Conservation (phyloP, 2,113 vertebrate species). For the Hystrix cristata region DNA sequence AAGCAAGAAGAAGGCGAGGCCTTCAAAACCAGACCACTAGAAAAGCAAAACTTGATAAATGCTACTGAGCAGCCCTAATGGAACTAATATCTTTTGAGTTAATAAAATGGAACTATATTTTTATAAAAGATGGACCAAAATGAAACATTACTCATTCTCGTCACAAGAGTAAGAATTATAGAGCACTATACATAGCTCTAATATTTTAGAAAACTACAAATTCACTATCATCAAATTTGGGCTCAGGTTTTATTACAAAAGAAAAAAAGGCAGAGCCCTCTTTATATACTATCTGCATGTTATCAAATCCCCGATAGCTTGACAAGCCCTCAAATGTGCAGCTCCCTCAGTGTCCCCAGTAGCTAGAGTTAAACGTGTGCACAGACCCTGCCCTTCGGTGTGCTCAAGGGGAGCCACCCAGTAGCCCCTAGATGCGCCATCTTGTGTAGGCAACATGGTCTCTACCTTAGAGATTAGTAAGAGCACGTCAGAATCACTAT, state of each 20-base stretch:
- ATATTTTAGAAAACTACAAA: slow-evolving; percentile 45
- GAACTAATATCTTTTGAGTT: background rate
- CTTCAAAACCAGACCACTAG: background rate
- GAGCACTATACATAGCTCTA: background rate
- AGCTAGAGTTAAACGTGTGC: background rate
- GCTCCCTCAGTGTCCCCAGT: background rate
- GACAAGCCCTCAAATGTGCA: background rate
- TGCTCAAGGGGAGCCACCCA: background rate
- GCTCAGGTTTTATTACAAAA: background rate
- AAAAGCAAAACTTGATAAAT: background rate
- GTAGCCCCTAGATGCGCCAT: background rate
- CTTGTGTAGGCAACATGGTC: background rate
- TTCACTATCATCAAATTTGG: background rate
- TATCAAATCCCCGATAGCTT: background rate
- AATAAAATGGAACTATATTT: slow-evolving; percentile 20
- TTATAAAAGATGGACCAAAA: slow-evolving; percentile 31
- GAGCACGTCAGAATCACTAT: background rate
- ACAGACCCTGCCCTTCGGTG: background rate
- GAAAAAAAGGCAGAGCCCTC: background rate
- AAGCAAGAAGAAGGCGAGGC: background rate
- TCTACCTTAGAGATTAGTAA: background rate
- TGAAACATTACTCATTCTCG: slow-evolving; percentile 14
- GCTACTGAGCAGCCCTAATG: background rate
- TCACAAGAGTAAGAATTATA: slow-evolving; percentile 21
- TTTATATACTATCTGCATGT: background rate